These are phyloP conservation scores for Chloropsis hardwickii DNA, from an alignment of 2,113 vertebrate genomes.

Conservation along the genomic window DNA sequence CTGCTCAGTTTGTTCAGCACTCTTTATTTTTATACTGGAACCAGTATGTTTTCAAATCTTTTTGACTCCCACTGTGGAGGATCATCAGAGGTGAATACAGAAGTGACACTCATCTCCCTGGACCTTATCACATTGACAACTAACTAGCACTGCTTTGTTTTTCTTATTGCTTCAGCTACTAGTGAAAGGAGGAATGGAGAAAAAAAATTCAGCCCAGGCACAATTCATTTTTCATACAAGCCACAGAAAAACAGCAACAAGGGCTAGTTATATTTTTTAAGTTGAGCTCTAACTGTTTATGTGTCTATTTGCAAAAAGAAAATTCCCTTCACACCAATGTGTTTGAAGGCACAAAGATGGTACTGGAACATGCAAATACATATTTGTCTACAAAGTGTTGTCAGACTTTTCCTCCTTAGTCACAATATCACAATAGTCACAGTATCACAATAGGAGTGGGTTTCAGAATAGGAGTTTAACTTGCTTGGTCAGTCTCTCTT, in stretches of 20 bases:
- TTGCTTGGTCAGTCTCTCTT: not conserved
- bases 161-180: not conserved
- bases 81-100: not conserved
- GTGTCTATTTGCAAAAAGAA: conserved; percentile 51
- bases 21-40: not conserved
- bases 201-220: not conserved
- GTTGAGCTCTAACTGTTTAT: not conserved
- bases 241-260: not conserved
- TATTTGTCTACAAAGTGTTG: not conserved
- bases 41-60: not conserved
- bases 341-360: not conserved
- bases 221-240: not conserved
- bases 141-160: not conserved
- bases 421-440: no score
- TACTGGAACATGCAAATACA: not conserved
- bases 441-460: not conserved
- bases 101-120: not conserved
- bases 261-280: conserved; percentile 30
- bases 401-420: not conserved
- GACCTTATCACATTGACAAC: not conserved
- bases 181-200: not conserved
- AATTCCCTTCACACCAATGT: not conserved
- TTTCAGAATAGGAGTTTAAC: not conserved
- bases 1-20: not conserved
- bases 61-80: not conserved